Conservation (phyloP, 2,113 vertebrate genomes). For the Arothron firmamentum region DNA sequence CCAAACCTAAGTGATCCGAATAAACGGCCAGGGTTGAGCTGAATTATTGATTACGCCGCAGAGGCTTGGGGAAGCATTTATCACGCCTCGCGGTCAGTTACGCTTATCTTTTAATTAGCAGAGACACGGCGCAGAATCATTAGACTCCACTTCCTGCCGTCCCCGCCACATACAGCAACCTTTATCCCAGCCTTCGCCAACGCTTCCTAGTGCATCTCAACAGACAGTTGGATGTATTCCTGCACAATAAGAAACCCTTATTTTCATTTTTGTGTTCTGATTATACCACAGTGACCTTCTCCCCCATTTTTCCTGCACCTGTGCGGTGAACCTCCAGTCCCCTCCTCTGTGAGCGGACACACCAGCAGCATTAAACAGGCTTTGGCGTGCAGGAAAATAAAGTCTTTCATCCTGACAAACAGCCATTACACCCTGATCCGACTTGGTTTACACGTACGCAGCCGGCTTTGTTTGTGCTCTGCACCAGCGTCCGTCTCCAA, state of each 20-base stretch:
- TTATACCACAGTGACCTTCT: too few species aligned
- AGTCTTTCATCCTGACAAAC: constrained; percentile 21
- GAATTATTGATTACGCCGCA: constrained; percentile 69
- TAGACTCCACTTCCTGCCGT: constrained; percentile 21
- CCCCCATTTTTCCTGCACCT: too few species aligned
- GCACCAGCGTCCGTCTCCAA: constrained; percentile 42
- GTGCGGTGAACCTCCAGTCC: too few species aligned
- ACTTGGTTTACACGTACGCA: constrained; percentile 36
- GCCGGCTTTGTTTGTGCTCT: constrained; percentile 28
- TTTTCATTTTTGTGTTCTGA: too few species aligned
- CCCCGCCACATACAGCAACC: not conserved
- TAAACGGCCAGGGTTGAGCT: constrained; percentile 64
- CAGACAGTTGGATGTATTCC: not conserved
- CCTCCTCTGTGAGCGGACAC: constrained; percentile 33
- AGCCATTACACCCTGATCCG: constrained; percentile 48
- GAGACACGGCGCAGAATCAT: constrained; percentile 38
- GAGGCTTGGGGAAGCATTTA: constrained; percentile 53
- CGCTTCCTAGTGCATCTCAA: too few species aligned
- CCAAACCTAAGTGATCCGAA: constrained; percentile 60
- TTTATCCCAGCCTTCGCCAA: too few species aligned
- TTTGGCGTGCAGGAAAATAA: constrained; percentile 8
- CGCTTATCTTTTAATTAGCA: constrained; percentile 65
- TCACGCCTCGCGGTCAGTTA: constrained; percentile 46
- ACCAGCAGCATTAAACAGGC: constrained; percentile 34
- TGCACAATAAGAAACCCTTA: too few species aligned